Evolutionary conservation across 2,113 vertebrate species (phyloP).

Genomic region (Cyphomyrus plagiostoma): DNA sequence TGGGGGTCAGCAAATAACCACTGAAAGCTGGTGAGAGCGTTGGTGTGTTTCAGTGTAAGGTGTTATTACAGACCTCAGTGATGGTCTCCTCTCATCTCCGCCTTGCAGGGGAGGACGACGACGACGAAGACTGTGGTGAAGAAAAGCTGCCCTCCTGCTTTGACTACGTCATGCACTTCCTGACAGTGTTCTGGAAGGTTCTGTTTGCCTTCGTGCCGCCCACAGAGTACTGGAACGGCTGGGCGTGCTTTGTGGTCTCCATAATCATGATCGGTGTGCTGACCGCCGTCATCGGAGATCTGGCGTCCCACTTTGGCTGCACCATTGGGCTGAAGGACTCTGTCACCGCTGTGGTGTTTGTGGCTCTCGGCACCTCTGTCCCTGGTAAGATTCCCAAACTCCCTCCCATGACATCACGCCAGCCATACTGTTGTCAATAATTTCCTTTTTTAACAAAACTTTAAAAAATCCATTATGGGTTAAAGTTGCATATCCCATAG

Average conservation of each 20-base stretch:
- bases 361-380: constrained; percentile 89
- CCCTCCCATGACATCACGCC: background rate
- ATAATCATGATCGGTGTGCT: constrained; percentile 95
- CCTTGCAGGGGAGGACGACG: constrained; percentile 72
- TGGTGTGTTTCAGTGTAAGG: background rate
- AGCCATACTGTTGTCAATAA: background rate
- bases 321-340: constrained; percentile 97
- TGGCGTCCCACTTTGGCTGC: constrained; percentile 95
- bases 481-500: too few species aligned
- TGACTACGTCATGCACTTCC: constrained; percentile 99
- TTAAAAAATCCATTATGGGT: background rate
- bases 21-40: background rate
- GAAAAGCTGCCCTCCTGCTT: constrained; percentile 99
- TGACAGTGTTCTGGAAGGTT: constrained; percentile 99
- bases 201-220: constrained; percentile 96
- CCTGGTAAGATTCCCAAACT: constrained; percentile 69
- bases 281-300: constrained; percentile 92
- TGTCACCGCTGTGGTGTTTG: constrained; percentile 92
- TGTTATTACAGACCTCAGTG: constrained; percentile 10
- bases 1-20: background rate
- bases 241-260: constrained; percentile 96
- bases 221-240: constrained; percentile 98
- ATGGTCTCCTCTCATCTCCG: background rate
- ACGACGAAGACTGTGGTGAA: constrained; percentile 93
- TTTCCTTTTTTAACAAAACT: background rate